phyloP scores from a whole-genome alignment of 2,113 vertebrate genomes.

The rat (Rattus norvegicus) region GRCr8 NC_086036.1:11400501-11401000 shows the following conservation, averaged over 20 bases:
- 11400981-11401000: not conserved
- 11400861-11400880: no score
- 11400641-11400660: not conserved
- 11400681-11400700: not conserved
- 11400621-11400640: not conserved
- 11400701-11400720: not conserved
- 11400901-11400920: not conserved
- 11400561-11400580: not conserved
- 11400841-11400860: not conserved
- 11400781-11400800: not conserved
- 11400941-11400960: no score
- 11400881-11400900: not conserved
- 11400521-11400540: not conserved
- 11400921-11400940: not conserved
- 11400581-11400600: not conserved
- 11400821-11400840: not conserved
- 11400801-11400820: no score
- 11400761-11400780: not conserved
- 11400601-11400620: not conserved
- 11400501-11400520: not conserved
- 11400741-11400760: not conserved
- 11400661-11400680: not conserved
- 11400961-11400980: not conserved
- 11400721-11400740: not conserved
- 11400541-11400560: not conserved